phyloP scores from a whole-genome alignment of 2,888 invertebrate genomes.

The Dynastes hyllus region DNA sequence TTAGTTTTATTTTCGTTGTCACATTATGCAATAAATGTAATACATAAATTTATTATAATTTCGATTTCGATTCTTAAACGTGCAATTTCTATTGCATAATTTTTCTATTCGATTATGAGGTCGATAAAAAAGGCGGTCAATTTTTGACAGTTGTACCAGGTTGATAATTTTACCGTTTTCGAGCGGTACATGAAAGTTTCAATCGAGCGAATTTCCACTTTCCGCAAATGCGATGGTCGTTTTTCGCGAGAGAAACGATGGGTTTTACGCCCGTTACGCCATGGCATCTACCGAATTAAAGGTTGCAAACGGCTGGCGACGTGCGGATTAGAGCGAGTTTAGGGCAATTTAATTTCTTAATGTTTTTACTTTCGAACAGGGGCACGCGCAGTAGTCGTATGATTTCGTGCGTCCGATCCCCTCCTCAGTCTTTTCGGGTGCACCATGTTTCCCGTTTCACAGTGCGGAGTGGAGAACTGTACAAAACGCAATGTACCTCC shows the following conservation, averaged over 20 bases:
- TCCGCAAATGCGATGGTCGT: not conserved
- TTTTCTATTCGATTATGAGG: conserved; percentile 22
- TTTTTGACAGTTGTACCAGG: conserved; percentile 13
- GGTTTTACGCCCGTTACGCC: not conserved
- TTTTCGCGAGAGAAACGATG: not conserved
- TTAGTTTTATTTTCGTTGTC: too few species aligned
- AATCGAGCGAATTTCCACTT: not conserved
- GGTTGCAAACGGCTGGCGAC: not conserved
- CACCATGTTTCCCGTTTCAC: conserved; percentile 71
- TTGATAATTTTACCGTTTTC: conserved; percentile 1
- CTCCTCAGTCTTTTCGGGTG: conserved; percentile 71
- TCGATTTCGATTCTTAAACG: not conserved
- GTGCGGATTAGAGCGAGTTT: not conserved
- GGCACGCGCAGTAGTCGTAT: conserved; percentile 66
- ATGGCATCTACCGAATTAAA: not conserved
- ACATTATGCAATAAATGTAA: too few species aligned
- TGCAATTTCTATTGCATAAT: conserved; percentile 24
- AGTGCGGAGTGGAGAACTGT: conserved; percentile 71
- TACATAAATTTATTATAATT: not conserved
- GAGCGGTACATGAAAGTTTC: not conserved
- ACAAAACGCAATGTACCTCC: conserved; percentile 72
- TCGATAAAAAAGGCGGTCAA: conserved; percentile 38
- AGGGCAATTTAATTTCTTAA: conserved; percentile 52
- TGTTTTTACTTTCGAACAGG: conserved; percentile 52
- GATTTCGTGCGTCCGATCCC: conserved; percentile 68